These are phyloP conservation scores for Sycophila sp. DNA, from an alignment of 1,140 invertebrate species.

Conservation along the genomic window DNA sequence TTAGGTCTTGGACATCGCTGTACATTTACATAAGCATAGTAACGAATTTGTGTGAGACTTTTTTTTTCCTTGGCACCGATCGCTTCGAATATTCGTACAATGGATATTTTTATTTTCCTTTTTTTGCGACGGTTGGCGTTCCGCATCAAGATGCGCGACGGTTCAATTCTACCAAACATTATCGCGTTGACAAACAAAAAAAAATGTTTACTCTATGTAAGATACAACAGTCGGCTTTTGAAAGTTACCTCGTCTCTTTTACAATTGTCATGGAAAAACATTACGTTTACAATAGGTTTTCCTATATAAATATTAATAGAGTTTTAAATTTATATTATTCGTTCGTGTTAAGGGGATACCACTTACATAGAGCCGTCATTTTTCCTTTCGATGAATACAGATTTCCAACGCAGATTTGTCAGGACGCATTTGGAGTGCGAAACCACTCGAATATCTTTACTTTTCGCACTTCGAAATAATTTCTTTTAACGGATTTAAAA, in stretches of 20 bases:
- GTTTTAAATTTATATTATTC: conserved; percentile 16
- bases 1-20: conserved; percentile 5
- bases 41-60: conserved; percentile 25
- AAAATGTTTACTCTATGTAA: conserved; percentile 38
- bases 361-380: conserved; percentile 38
- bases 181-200: conserved; percentile 23
- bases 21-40: conserved; percentile 33
- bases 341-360: not conserved
- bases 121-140: conserved; percentile 15
- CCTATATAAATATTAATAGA: conserved; percentile 25
- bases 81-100: conserved; percentile 2
- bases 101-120: not conserved
- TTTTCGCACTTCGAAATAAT: not conserved
- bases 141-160: not conserved
- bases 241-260: not conserved
- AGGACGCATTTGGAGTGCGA: not conserved
- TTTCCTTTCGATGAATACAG: not conserved
- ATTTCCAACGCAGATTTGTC: not conserved
- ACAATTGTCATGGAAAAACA: conserved; percentile 7
- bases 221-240: conserved; percentile 14
- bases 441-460: conserved; percentile 37
- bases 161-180: conserved; percentile 5
- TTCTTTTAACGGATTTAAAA: not conserved
- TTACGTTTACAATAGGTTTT: conserved; percentile 26
- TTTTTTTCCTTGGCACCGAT: conserved; percentile 24